phyloP scores from a whole-genome alignment of 2,888 invertebrate genomes.

The Callimorpha dominula region DNA sequence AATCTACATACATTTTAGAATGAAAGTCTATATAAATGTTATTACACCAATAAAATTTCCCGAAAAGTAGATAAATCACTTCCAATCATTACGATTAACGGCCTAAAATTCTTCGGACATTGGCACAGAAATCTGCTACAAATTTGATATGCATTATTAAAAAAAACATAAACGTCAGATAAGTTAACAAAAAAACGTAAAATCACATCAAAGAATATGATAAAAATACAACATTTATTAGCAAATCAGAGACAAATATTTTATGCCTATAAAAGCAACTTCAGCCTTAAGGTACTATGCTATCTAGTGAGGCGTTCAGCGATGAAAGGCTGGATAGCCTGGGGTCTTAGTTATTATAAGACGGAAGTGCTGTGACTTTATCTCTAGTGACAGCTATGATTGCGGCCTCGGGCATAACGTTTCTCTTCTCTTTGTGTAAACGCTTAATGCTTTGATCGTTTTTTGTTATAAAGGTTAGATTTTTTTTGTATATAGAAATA shows the following conservation, averaged over 20 bases:
- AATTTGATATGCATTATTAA: background rate
- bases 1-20: background rate
- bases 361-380: constrained; percentile 46
- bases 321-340: constrained; percentile 38
- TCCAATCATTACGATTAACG: constrained; percentile 6
- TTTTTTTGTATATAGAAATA: background rate
- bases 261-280: background rate
- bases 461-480: background rate
- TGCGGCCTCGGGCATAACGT: constrained; percentile 28
- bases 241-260: background rate
- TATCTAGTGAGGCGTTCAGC: constrained; percentile 13
- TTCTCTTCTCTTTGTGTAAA: constrained; percentile 28
- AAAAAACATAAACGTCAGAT: background rate
- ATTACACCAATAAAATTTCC: constrained; percentile 6
- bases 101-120: background rate
- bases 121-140: background rate
- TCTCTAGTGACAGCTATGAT: constrained; percentile 45
- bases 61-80: constrained; percentile 9
- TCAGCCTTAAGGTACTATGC: constrained; percentile 9
- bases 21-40: constrained; percentile 3
- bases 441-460: background rate
- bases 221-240: background rate
- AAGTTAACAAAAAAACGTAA: background rate
- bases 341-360: constrained; percentile 40
- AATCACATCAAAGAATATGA: constrained; percentile 7